Conservation (phyloP, 1,140 invertebrate genomes). For the Andricus grossulariae region DNA sequence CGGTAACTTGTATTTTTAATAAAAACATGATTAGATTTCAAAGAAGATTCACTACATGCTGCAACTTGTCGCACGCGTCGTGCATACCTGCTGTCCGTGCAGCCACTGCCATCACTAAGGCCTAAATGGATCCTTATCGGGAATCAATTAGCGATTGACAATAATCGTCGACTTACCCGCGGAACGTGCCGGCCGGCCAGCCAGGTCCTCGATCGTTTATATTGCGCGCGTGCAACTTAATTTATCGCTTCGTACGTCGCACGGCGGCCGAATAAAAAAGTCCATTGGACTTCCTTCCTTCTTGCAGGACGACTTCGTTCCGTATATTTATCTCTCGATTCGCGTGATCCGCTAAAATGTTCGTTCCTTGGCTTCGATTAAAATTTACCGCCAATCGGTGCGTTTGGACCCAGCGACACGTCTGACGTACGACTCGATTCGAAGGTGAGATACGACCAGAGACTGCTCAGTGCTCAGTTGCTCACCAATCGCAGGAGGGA, state of each 20-base stretch:
- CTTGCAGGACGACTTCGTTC: neutral
- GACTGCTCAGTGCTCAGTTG: neutral
- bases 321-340: conserved; percentile 19
- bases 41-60: too few species aligned
- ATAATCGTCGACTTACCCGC: conserved; percentile 25
- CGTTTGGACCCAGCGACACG: neutral
- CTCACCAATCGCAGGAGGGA: too few species aligned
- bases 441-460: conserved; percentile 6
- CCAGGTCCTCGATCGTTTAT: conserved; percentile 1
- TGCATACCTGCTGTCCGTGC: neutral
- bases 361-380: conserved; percentile 8
- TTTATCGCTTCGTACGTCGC: conserved; percentile 1
- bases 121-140: conserved; percentile 45
- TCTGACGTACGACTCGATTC: conserved; percentile 12
- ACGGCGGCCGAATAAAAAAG: conserved; percentile 1
- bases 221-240: conserved; percentile 22
- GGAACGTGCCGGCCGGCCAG: neutral
- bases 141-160: conserved; percentile 37
- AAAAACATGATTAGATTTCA: too few species aligned
- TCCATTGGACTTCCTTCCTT: conserved; percentile 5
- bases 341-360: conserved; percentile 24
- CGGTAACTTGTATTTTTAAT: too few species aligned
- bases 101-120: neutral
- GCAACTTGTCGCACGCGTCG: too few species aligned
- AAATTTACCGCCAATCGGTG: conserved; percentile 12